These are phyloP conservation scores for Yponomeuta sedellus DNA, from an alignment of 2,888 invertebrate genomes.

Conservation along the genomic window DNA sequence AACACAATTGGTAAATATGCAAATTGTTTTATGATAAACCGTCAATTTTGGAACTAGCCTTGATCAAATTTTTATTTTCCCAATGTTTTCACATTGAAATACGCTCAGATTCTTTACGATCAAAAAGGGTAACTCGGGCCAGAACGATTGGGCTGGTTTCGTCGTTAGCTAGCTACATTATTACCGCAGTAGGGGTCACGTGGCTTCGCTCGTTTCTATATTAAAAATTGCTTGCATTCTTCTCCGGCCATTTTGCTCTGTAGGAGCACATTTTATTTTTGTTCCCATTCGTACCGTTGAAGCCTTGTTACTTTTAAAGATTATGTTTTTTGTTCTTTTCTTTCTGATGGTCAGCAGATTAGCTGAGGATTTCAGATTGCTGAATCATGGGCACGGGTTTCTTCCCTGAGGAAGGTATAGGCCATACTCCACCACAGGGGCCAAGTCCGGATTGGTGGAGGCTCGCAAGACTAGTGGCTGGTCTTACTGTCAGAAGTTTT, in stretches of 20 bases:
- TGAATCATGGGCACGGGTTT: no score
- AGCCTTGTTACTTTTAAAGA: constrained; percentile 40
- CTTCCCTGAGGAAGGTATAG: no score
- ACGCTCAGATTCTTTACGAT: neutral
- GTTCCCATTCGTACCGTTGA: constrained; percentile 40
- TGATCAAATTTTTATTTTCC: neutral
- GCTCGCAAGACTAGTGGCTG: no score
- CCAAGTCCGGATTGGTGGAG: no score
- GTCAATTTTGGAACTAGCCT: no score
- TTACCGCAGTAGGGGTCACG: constrained; percentile 44
- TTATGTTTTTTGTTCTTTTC: constrained; percentile 48
- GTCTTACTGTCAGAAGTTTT: no score
- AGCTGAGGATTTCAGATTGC: no score
- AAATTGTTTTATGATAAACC: no score
- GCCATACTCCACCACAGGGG: no score
- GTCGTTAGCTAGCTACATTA: constrained; percentile 52
- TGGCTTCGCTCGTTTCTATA: constrained; percentile 51
- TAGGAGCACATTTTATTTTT: constrained; percentile 43
- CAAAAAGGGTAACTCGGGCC: constrained; percentile 25
- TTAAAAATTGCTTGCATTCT: constrained; percentile 74
- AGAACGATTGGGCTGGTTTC: constrained; percentile 39
- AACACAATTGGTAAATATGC: no score
- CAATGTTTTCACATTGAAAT: neutral
- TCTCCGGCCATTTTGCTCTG: constrained; percentile 60
- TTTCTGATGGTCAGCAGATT: neutral